These are phyloP conservation scores for Aphelocoma coerulescens DNA, from an alignment of 2,113 vertebrate genomes.

Conservation along the genomic window DNA sequence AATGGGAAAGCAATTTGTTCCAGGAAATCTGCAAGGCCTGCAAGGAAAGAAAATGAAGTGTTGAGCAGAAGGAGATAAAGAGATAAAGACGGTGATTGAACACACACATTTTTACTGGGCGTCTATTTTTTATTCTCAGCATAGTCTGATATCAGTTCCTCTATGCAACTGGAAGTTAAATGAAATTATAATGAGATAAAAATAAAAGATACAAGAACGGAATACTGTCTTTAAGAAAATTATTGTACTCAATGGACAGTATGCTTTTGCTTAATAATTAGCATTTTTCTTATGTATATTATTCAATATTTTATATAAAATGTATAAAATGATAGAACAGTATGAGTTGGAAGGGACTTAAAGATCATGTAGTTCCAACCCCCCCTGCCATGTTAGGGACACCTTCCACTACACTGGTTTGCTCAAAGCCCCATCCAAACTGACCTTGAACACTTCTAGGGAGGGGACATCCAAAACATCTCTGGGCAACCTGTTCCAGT, in stretches of 20 bases:
- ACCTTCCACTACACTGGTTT: background rate
- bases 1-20: background rate
- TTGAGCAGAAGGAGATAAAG: background rate
- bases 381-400: background rate
- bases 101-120: background rate
- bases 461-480: background rate
- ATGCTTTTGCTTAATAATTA: background rate
- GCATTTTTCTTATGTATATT: background rate
- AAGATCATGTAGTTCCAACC: background rate
- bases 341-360: background rate
- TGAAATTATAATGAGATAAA: background rate
- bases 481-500: background rate
- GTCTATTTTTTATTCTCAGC: background rate
- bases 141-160: background rate
- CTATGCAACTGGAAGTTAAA: background rate
- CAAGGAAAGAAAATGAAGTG: background rate
- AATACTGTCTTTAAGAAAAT: background rate
- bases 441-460: background rate
- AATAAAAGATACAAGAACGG: background rate
- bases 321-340: background rate
- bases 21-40: background rate
- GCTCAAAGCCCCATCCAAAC: background rate
- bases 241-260: background rate
- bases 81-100: background rate
- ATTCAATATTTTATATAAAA: background rate